These are phyloP conservation scores for Eumeta japonica DNA, from an alignment of 1,140 invertebrate genomes.

Conservation along the genomic window DNA sequence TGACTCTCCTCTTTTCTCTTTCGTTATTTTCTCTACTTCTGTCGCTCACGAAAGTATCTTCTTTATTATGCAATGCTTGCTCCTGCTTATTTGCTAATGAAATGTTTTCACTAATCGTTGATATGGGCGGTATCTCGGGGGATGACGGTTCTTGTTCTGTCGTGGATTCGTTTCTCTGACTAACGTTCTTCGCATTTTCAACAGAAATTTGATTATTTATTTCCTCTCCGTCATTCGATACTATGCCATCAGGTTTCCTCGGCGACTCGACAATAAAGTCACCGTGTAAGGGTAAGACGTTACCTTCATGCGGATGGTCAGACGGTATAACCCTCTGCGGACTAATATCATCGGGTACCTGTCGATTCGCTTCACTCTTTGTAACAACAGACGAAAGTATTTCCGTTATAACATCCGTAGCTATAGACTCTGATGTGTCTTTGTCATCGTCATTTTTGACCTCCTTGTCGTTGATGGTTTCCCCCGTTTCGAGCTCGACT, in stretches of 20 bases:
- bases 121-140: constrained; percentile 70
- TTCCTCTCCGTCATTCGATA: constrained; percentile 23
- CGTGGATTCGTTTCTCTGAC: constrained; percentile 30
- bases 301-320: constrained; percentile 41
- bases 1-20: constrained; percentile 61
- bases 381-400: constrained; percentile 28
- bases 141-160: constrained; percentile 57
- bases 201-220: constrained; percentile 20
- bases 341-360: constrained; percentile 21
- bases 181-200: constrained; percentile 46
- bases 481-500: constrained; percentile 36
- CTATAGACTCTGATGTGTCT: constrained; percentile 31
- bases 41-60: constrained; percentile 25
- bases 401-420: constrained; percentile 34
- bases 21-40: constrained; percentile 34
- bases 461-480: too few species aligned
- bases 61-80: constrained; percentile 24
- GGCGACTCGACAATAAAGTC: constrained; percentile 39
- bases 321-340: constrained; percentile 30
- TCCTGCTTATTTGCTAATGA: constrained; percentile 46
- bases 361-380: constrained; percentile 20
- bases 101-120: constrained; percentile 68
- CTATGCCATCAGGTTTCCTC: constrained; percentile 19
- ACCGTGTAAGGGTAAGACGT: constrained; percentile 46
- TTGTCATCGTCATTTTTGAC: too few species aligned